Conservation (phyloP, 2,888 invertebrate species). For the Nomada fucata region DNA sequence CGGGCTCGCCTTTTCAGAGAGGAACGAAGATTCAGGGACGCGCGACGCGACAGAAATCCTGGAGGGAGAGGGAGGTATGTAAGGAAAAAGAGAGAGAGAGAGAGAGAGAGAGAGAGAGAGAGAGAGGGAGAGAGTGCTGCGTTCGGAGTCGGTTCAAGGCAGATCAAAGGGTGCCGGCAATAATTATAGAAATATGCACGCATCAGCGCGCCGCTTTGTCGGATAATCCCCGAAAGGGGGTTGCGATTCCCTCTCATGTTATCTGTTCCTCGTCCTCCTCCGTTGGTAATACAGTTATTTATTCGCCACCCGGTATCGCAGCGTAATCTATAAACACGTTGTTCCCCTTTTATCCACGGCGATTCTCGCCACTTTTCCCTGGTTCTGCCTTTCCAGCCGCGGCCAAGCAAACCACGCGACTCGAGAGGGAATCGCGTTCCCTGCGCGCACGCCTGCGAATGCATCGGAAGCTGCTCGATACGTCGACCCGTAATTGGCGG, state of each 20-base stretch:
- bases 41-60: slow-evolving; percentile 42
- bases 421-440: slow-evolving; percentile 21
- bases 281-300: slow-evolving; percentile 82
- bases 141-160: slow-evolving; percentile 71
- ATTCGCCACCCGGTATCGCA: slow-evolving; percentile 76
- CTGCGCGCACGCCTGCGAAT: slow-evolving; percentile 5
- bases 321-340: slow-evolving; percentile 75
- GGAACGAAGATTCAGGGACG: slow-evolving; percentile 63
- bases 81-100: too few relatives aligned
- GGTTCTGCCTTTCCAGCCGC: slow-evolving; percentile 43
- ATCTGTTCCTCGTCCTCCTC: slow-evolving; percentile 68
- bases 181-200: slow-evolving; percentile 84
- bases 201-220: slow-evolving; percentile 77
- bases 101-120: slow-evolving; percentile 18
- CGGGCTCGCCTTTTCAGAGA: slow-evolving; percentile 50
- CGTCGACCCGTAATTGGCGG: slow-evolving; percentile 53
- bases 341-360: slow-evolving; percentile 58
- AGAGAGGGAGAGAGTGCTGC: slow-evolving; percentile 42
- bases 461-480: slow-evolving; percentile 30
- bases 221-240: slow-evolving; percentile 74
- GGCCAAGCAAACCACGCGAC: slow-evolving; percentile 18
- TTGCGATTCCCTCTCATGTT: slow-evolving; percentile 65
- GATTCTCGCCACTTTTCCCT: slow-evolving; percentile 19
- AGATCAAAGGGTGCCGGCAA: slow-evolving; percentile 83
- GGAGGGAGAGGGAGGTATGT: slow-evolving; percentile 51